phyloP scores from a whole-genome alignment of 2,113 vertebrate species.

The Coryphaenoides rupestris region DNA sequence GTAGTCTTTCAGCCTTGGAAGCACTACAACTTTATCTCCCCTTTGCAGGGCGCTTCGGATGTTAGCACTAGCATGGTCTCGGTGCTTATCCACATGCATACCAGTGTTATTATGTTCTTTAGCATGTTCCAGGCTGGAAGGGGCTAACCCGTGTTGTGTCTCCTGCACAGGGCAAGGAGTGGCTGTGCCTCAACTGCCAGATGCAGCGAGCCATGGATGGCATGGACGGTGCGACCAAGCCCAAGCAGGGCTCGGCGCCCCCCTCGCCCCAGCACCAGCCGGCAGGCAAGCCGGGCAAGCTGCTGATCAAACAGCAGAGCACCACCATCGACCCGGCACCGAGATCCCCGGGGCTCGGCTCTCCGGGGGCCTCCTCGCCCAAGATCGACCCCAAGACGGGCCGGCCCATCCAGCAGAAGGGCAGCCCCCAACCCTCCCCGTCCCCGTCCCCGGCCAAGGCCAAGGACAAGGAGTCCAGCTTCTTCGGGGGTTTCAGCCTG shows the following conservation, averaged over 20 bases:
- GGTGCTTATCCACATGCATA: constrained; percentile 19
- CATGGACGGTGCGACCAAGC: constrained; percentile 75
- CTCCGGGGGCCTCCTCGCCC: constrained; percentile 63
- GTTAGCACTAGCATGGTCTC: background rate
- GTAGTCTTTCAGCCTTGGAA: too few relatives aligned
- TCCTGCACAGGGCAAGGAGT: constrained; percentile 85
- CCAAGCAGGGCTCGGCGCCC: constrained; percentile 70
- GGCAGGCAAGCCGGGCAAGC: constrained; percentile 71
- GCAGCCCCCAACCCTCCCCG: constrained; percentile 71
- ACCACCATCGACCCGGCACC: constrained; percentile 68
- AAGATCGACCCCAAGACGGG: constrained; percentile 79
- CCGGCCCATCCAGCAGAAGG: constrained; percentile 70
- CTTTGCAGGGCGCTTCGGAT: too few relatives aligned
- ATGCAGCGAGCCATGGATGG: constrained; percentile 90
- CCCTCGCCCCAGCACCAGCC: constrained; percentile 68
- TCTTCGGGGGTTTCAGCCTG: constrained; percentile 74
- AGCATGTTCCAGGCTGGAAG: background rate
- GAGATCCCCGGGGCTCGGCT: constrained; percentile 62
- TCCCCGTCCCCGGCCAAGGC: constrained; percentile 72
- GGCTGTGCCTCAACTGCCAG: constrained; percentile 98
- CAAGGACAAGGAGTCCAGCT: constrained; percentile 77
- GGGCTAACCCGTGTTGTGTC: constrained; percentile 23
- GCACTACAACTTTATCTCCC: too few relatives aligned
- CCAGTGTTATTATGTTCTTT: background rate
- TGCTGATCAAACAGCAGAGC: constrained; percentile 81